Conservation (phyloP, 2,888 invertebrate species). For the Chesias legatella region DNA sequence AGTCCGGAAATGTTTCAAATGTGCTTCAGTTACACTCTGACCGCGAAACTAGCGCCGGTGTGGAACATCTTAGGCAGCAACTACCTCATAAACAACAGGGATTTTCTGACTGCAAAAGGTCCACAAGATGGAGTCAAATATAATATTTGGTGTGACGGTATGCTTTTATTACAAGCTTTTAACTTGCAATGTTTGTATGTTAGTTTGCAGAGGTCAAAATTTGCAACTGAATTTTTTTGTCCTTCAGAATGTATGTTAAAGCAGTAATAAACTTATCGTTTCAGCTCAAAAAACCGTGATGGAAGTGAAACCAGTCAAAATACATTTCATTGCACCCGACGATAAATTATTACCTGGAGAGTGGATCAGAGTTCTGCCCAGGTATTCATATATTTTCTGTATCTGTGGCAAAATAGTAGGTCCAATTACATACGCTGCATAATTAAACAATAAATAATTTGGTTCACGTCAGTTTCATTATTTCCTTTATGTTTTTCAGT, state of each 20-base stretch:
- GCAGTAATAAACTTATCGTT: conserved; percentile 4
- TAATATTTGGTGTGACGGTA: conserved; percentile 45
- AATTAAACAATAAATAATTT: no score
- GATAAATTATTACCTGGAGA: conserved; percentile 51
- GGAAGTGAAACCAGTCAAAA: conserved; percentile 55
- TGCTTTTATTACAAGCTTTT: no score
- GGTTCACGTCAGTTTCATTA: no score
- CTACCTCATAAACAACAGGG: conserved; percentile 64
- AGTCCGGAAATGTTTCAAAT: conserved; percentile 52
- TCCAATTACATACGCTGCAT: no score
- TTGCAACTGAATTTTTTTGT: no score
- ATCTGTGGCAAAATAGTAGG: no score
- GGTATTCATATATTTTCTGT: no score
- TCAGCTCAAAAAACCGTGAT: conserved; percentile 45
- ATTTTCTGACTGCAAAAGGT: conserved; percentile 52
- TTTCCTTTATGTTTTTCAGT: conserved; percentile 37
- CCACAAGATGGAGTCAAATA: conserved; percentile 58
- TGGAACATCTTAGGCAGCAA: conserved; percentile 60
- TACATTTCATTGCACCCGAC: conserved; percentile 48
- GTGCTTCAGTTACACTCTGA: conserved; percentile 67
- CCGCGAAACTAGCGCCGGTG: conserved; percentile 61
- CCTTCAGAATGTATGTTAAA: no score
- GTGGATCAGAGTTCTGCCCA: conserved; percentile 62
- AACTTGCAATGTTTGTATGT: no score
- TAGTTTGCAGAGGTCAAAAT: no score